Evolutionary conservation across 2,888 invertebrate species (phyloP), one percentile per base, ranked within the genome.

Genomic region (Drosophila limbata): DNA sequence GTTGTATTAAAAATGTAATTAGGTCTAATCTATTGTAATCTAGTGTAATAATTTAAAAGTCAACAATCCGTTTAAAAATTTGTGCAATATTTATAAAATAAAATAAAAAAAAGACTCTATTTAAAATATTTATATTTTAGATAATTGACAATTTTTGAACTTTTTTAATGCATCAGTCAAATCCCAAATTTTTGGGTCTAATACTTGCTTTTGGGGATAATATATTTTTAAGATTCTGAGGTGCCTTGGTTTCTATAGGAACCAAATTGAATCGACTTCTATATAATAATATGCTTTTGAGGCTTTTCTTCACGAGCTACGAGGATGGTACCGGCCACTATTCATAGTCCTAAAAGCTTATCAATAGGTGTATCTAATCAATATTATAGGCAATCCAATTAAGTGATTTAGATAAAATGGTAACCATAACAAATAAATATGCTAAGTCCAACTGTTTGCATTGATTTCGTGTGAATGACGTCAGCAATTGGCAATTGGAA

Each of bases 401-500:
- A 74, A 15, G 56, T 50, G 55, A 69, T 77, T 78, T 67, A 77
- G 79, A 77, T 77, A 61, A 74, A 60, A 33, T 59, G 63, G 69
- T 67, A 78, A 47, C 15, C 42, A 45, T 60, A 47, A 53, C 50
- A 57, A 66, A 73, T 73, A 77, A 53, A 73, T 55, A 52, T 73
- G 69, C 67, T 40, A 51, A 21, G 9, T 17, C 31, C 39, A 77
- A 77, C 45, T 61, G 45, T 73, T 77, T 65, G 69, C 76, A 65
- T 77, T 77, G 78, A 77, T 77, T 77, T 77, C 13, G 11, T 11
- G 4, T 33, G 33, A 59, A 50, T 60, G 55, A 53, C 66, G 69
- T 77, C 79, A 78, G 40, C 55, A 52, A 71, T 64, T 35, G 17
- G 35, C 37, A 45, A 42, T 57, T 47, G 9, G 21, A 9, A 31